These are phyloP conservation scores for Abrostola triplasia DNA, from an alignment of 2,888 invertebrate genomes.

Conservation along the genomic window DNA sequence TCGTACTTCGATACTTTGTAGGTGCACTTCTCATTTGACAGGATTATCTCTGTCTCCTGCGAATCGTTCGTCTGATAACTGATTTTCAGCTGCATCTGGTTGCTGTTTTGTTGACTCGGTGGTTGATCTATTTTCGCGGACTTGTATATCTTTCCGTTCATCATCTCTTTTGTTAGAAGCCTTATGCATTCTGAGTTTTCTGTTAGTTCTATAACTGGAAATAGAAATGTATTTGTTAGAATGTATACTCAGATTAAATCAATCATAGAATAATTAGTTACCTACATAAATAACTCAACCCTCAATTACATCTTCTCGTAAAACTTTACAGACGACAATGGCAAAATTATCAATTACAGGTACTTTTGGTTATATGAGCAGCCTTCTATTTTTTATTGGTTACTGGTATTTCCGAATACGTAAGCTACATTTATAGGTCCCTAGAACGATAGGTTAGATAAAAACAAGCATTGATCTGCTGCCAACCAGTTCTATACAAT, in stretches of 20 bases:
- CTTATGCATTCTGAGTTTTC: slow-evolving; percentile 86
- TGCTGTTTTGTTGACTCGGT: slow-evolving; percentile 61
- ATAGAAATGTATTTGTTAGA: slow-evolving; percentile 6
- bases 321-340: too few species aligned
- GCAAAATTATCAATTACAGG: too few species aligned
- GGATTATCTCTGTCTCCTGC: slow-evolving; percentile 77
- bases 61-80: slow-evolving; percentile 76
- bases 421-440: too few species aligned
- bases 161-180: slow-evolving; percentile 85
- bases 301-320: too few species aligned
- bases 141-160: slow-evolving; percentile 88
- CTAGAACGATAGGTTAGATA: too few species aligned
- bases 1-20: slow-evolving; percentile 79
- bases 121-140: slow-evolving; percentile 70
- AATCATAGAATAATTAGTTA: too few species aligned
- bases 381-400: too few species aligned
- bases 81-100: slow-evolving; percentile 77
- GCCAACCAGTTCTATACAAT: neutral
- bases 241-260: too few species aligned
- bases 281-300: too few species aligned
- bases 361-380: too few species aligned
- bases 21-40: slow-evolving; percentile 77
- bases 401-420: too few species aligned
- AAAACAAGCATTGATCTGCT: neutral
- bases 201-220: slow-evolving; percentile 90